phyloP scores from a whole-genome alignment of 1,140 invertebrate species.

The Zaprionus tsacasi region DNA sequence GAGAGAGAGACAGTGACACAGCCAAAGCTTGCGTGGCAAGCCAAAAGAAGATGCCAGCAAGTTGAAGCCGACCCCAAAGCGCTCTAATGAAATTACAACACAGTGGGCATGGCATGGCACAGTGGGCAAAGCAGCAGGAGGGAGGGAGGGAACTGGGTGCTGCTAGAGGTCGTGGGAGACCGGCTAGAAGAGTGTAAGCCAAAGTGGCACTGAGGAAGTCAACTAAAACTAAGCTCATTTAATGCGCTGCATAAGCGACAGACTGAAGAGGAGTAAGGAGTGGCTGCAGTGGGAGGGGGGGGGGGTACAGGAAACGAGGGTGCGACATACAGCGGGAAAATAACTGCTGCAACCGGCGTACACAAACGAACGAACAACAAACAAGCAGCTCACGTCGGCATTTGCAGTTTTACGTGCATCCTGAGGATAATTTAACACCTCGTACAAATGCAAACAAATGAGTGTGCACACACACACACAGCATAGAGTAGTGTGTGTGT shows the following conservation, averaged over 20 bases:
- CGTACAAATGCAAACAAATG: slow-evolving; percentile 80
- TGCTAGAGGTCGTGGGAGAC: slow-evolving; percentile 12
- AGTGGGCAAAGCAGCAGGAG: no score
- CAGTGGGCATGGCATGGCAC: background rate
- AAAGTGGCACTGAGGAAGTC: slow-evolving; percentile 76
- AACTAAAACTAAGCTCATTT: slow-evolving; percentile 80
- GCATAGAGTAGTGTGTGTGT: background rate
- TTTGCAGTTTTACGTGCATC: slow-evolving; percentile 78
- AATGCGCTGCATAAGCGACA: slow-evolving; percentile 76
- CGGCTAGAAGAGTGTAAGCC: slow-evolving; percentile 60
- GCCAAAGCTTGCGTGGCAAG: slow-evolving; percentile 7
- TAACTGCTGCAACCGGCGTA: slow-evolving; percentile 37
- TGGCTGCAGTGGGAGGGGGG: background rate
- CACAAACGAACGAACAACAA: slow-evolving; percentile 26
- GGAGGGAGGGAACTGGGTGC: background rate
- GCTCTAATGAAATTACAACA: slow-evolving; percentile 74
- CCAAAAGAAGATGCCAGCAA: slow-evolving; percentile 42
- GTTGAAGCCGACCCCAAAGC: slow-evolving; percentile 48
- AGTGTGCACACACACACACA: slow-evolving; percentile 38
- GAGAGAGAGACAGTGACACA: background rate
- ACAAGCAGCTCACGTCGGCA: slow-evolving; percentile 55
- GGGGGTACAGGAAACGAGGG: slow-evolving; percentile 10
- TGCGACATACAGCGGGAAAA: slow-evolving; percentile 59
- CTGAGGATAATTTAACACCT: slow-evolving; percentile 79
- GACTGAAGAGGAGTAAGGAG: slow-evolving; percentile 8